phyloP scores from a whole-genome alignment of 1,140 invertebrate species.

The Conopomorpha cramerella region DNA sequence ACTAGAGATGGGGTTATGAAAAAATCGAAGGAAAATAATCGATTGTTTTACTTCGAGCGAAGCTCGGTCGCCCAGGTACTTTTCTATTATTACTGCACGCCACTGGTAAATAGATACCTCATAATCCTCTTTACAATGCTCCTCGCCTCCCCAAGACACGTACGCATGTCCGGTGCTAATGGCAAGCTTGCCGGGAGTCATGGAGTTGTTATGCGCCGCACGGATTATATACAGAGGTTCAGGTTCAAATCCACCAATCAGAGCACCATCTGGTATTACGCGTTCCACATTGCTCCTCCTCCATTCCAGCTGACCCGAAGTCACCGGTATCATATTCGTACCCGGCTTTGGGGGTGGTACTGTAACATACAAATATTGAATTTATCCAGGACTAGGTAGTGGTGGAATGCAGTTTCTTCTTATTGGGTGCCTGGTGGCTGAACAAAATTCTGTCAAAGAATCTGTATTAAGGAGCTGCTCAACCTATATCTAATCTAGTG shows the following conservation, averaged over 20 bases:
- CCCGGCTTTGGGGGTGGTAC: slow-evolving; percentile 14
- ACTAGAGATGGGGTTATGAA: no score
- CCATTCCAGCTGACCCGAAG: slow-evolving; percentile 18
- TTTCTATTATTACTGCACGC: no score
- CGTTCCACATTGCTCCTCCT: slow-evolving; percentile 5
- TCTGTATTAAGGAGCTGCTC: no score
- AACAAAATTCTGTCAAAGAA: no score
- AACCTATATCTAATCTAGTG: no score
- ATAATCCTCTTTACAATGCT: slow-evolving; percentile 71
- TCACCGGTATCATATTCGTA: slow-evolving; percentile 9
- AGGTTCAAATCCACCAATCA: slow-evolving; percentile 70
- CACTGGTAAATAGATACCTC: no score
- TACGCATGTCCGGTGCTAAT: slow-evolving; percentile 70
- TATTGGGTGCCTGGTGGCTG: no score
- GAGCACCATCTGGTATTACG: slow-evolving; percentile 70
- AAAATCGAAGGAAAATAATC: no score
- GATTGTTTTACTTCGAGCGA: no score
- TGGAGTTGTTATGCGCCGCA: slow-evolving; percentile 61
- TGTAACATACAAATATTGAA: slow-evolving; percentile 10
- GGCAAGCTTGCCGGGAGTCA: slow-evolving; percentile 74
- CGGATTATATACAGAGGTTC: slow-evolving; percentile 71
- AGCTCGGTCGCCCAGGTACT: no score
- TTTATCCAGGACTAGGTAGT: no score
- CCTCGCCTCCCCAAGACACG: slow-evolving; percentile 74
- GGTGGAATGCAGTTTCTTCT: no score